phyloP scores from a whole-genome alignment of 2,113 vertebrate genomes.

The Clinocottus analis region DNA sequence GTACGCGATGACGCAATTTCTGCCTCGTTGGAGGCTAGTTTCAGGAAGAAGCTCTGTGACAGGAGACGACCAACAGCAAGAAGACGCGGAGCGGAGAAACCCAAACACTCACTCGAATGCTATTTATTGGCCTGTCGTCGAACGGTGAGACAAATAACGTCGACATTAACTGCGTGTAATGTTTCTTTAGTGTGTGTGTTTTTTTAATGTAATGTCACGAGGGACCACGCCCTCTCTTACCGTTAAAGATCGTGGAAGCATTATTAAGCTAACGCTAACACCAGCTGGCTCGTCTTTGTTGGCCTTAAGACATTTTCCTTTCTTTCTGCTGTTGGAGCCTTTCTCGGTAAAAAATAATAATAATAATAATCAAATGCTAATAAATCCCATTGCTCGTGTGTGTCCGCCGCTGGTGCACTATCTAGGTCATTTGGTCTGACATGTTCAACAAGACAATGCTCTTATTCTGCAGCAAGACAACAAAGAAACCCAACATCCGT shows the following conservation, averaged over 20 bases:
- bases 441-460: neutral
- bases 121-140: constrained; percentile 18
- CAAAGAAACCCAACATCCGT: neutral
- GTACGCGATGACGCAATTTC: constrained; percentile 82
- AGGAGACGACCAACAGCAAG: constrained; percentile 7
- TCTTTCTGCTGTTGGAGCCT: neutral
- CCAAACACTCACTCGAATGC: constrained; percentile 8
- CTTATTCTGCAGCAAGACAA: neutral
- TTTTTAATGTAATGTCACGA: constrained; percentile 1
- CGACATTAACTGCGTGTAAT: neutral
- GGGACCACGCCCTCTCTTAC: constrained; percentile 54
- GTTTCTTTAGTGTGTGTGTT: constrained; percentile 13
- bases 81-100: constrained; percentile 14
- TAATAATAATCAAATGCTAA: too few relatives aligned
- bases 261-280: constrained; percentile 27
- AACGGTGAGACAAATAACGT: constrained; percentile 59
- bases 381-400: neutral
- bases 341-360: neutral
- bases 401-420: neutral
- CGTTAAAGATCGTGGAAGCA: neutral
- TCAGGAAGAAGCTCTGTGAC: constrained; percentile 66
- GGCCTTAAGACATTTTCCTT: neutral
- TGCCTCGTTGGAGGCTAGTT: constrained; percentile 87
- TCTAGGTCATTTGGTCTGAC: neutral
- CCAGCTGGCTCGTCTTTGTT: neutral